These are phyloP conservation scores for Chiloscyllium plagiosum DNA, from an alignment of 2,113 vertebrate species.

Conservation along the genomic window DNA sequence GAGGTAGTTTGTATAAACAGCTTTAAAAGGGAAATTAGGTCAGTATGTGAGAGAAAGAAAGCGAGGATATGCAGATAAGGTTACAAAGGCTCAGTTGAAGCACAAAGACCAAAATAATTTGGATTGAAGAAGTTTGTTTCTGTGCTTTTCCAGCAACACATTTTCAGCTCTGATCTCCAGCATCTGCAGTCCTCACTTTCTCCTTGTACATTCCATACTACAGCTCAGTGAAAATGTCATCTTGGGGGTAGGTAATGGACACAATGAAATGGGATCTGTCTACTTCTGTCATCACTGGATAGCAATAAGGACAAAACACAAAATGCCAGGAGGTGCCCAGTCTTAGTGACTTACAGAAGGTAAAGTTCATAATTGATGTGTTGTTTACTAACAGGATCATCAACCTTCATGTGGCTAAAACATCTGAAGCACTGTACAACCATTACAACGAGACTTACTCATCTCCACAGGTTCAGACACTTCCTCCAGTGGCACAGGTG, in stretches of 20 bases:
- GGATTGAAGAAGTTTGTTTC: background rate
- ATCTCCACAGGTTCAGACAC: slow-evolving; percentile 70
- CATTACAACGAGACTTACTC: slow-evolving; percentile 46
- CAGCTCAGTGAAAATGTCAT: background rate
- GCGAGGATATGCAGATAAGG: too few relatives aligned
- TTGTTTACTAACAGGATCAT: background rate
- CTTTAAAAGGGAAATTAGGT: background rate
- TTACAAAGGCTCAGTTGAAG: background rate
- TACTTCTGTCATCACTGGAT: background rate
- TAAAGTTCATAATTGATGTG: background rate
- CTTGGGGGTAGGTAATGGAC: background rate
- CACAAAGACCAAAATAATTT: background rate
- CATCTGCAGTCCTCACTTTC: too few relatives aligned
- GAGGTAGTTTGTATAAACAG: background rate
- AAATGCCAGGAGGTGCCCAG: background rate
- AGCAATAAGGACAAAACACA: background rate
- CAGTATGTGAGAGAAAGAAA: background rate
- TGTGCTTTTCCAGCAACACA: too few relatives aligned
- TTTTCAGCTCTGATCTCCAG: too few relatives aligned
- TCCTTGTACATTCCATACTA: background rate
- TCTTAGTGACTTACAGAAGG: background rate
- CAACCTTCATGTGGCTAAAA: too few relatives aligned
- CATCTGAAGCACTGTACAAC: background rate
- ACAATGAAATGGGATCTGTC: background rate
- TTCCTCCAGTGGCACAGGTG: slow-evolving; percentile 77